These are phyloP conservation scores for Palythoa caribaeorum DNA, from an alignment of 92 coral and sea anemone genomes.

Conservation along the genomic window DNA sequence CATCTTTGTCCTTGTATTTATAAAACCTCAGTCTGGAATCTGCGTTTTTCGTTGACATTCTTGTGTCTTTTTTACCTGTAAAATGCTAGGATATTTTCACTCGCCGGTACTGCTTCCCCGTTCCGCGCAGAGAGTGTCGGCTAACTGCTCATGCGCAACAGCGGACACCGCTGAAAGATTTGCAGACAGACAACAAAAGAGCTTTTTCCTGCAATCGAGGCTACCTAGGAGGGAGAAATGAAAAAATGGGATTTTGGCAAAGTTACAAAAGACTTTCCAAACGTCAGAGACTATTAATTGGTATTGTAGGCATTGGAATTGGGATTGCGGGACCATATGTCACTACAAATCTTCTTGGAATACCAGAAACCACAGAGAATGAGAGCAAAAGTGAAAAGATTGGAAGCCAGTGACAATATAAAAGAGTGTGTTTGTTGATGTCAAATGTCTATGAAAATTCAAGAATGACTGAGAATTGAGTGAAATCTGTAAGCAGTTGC, in stretches of 20 bases:
- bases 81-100: constrained; percentile 51
- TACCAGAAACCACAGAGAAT: constrained; percentile 41
- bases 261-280: constrained; percentile 82
- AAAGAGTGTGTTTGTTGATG: no score
- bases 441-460: no score
- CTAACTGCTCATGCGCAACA: constrained; percentile 53
- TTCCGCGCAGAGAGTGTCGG: constrained; percentile 48
- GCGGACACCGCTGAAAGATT: constrained; percentile 33
- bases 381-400: constrained; percentile 10
- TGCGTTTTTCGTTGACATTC: constrained; percentile 86
- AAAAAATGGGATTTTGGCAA: constrained; percentile 85
- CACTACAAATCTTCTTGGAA: constrained; percentile 56
- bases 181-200: neutral
- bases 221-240: neutral
- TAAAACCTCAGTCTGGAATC: constrained; percentile 89
- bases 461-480: no score
- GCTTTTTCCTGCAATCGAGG: neutral
- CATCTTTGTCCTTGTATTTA: constrained; percentile 98
- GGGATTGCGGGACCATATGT: constrained; percentile 91
- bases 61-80: constrained; percentile 34
- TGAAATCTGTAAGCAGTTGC: no score
- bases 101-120: constrained; percentile 64
- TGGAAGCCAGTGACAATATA: neutral
- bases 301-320: constrained; percentile 79
- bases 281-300: constrained; percentile 76